These are phyloP conservation scores for Barbus barbus DNA, from an alignment of 2,113 vertebrate species.

Conservation along the genomic window DNA sequence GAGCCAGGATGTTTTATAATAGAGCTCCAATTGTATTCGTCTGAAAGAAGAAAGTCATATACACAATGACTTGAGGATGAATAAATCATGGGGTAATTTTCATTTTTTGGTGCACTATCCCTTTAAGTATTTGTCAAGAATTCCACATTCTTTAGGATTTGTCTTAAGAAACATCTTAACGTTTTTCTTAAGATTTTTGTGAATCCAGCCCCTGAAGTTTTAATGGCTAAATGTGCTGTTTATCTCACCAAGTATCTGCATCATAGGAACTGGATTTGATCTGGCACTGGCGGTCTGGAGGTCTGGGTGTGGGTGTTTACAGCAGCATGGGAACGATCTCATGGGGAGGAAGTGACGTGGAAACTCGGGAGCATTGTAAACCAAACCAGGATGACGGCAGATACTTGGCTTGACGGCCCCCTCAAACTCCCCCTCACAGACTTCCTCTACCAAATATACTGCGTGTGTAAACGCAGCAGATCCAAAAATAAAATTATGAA, in stretches of 20 bases:
- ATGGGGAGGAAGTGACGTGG: constrained; percentile 44
- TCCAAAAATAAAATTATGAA: constrained; percentile 51
- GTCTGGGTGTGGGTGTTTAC: constrained; percentile 21
- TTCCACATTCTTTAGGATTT: neutral
- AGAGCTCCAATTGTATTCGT: too few species aligned
- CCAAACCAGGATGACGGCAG: constrained; percentile 39
- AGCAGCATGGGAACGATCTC: neutral
- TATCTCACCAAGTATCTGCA: neutral
- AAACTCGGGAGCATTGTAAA: constrained; percentile 35
- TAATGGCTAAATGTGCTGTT: neutral
- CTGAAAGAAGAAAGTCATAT: too few species aligned
- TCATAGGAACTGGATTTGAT: neutral
- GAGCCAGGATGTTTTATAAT: too few species aligned
- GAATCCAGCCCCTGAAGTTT: neutral
- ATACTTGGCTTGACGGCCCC: neutral
- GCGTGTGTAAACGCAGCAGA: neutral
- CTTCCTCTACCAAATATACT: constrained; percentile 45
- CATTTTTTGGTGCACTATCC: too few species aligned
- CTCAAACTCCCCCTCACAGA: constrained; percentile 19
- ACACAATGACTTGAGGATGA: too few species aligned
- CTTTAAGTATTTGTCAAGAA: too few species aligned
- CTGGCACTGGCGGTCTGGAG: neutral
- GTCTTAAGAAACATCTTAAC: neutral
- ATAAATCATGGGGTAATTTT: too few species aligned
- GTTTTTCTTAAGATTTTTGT: neutral